phyloP scores from a whole-genome alignment of 2,888 invertebrate genomes.

The Ornithoptera priamus region DNA sequence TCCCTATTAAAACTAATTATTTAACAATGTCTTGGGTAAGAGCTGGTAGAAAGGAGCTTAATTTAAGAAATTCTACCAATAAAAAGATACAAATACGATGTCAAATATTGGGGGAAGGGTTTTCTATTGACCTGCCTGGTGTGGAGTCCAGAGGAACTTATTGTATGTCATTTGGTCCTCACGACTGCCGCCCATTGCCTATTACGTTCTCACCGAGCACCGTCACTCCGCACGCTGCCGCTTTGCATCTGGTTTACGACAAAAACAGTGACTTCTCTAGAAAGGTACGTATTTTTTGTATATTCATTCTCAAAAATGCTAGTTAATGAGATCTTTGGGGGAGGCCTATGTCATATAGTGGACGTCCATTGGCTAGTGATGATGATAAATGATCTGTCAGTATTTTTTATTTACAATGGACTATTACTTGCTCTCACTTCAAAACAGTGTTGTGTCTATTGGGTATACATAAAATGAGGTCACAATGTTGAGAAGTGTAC shows the following conservation, averaged over 20 bases:
- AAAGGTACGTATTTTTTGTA: slow-evolving; percentile 47
- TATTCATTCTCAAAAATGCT: not conserved
- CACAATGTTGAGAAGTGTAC: too few relatives aligned
- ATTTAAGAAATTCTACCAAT: slow-evolving; percentile 59
- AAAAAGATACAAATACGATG: slow-evolving; percentile 62
- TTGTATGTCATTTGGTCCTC: slow-evolving; percentile 55
- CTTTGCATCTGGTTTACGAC: slow-evolving; percentile 57
- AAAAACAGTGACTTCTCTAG: slow-evolving; percentile 60
- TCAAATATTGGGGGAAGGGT: slow-evolving; percentile 65
- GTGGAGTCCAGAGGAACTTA: slow-evolving; percentile 55
- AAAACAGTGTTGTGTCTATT: too few relatives aligned
- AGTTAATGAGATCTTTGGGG: too few relatives aligned
- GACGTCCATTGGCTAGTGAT: too few relatives aligned
- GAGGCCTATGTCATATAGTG: too few relatives aligned
- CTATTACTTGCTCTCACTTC: too few relatives aligned
- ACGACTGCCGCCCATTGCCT: slow-evolving; percentile 58
- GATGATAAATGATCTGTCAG: too few relatives aligned
- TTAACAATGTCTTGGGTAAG: slow-evolving; percentile 62
- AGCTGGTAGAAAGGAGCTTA: slow-evolving; percentile 62
- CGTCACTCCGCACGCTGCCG: slow-evolving; percentile 50
- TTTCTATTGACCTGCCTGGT: slow-evolving; percentile 59
- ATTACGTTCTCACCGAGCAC: slow-evolving; percentile 57
- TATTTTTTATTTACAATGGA: too few relatives aligned
- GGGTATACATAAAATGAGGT: too few relatives aligned
- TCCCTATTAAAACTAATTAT: slow-evolving; percentile 66